phyloP scores from a whole-genome alignment of 2,797 vertebrate species.

The Eupleurogrammus muticus region DNA sequence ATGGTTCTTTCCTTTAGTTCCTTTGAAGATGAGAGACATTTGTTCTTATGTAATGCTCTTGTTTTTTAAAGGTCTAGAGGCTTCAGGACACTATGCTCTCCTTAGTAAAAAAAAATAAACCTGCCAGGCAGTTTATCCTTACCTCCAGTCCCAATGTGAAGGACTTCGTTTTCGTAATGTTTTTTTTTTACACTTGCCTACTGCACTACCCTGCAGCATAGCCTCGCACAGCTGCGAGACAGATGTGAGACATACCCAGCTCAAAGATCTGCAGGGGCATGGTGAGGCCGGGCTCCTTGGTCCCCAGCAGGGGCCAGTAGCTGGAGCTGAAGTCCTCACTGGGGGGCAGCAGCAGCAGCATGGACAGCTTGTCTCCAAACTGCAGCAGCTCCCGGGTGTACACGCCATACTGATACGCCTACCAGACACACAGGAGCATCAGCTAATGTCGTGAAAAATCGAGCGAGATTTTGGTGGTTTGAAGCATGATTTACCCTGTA shows the following conservation, averaged over 20 bases:
- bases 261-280: conserved; percentile 87
- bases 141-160: neutral
- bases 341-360: conserved; percentile 84
- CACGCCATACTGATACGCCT: conserved; percentile 84
- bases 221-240: neutral
- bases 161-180: neutral
- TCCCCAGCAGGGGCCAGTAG: conserved; percentile 79
- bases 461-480: neutral
- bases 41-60: neutral
- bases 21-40: conserved; percentile 24
- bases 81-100: neutral
- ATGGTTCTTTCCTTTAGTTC: neutral
- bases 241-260: conserved; percentile 69
- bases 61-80: neutral
- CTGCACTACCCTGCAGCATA: neutral
- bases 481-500: conserved; percentile 76
- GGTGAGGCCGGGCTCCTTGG: conserved; percentile 76
- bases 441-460: neutral
- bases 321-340: conserved; percentile 86
- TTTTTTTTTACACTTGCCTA: neutral
- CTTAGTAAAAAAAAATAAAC: neutral
- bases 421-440: neutral
- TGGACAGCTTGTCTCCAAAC: conserved; percentile 81
- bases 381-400: conserved; percentile 85
- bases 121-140: neutral